These are phyloP conservation scores for Drosophila meridionalis DNA, from an alignment of 2,888 invertebrate species.

Conservation along the genomic window DNA sequence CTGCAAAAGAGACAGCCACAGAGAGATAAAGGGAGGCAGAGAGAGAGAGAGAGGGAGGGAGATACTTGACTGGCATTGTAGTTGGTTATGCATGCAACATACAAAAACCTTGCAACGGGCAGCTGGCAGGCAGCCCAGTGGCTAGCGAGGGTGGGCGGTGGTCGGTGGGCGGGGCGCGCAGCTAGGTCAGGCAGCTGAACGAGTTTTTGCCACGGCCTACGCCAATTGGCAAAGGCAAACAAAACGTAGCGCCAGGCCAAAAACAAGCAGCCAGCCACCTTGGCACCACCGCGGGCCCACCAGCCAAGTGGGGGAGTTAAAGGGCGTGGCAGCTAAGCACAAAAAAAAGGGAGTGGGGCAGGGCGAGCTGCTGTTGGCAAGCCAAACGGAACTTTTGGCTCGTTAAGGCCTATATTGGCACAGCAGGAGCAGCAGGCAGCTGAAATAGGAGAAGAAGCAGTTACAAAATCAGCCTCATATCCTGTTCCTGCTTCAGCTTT, in stretches of 20 bases:
- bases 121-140: conserved; percentile 57
- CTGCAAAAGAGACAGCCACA: conserved; percentile 8
- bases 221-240: conserved; percentile 72
- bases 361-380: conserved; percentile 54
- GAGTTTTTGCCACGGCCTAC: conserved; percentile 55
- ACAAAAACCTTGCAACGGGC: conserved; percentile 45
- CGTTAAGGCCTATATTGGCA: conserved; percentile 64
- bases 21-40: neutral
- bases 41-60: neutral
- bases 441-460: neutral
- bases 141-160: neutral
- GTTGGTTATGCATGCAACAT: conserved; percentile 46
- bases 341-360: neutral
- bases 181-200: conserved; percentile 16
- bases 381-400: conserved; percentile 69
- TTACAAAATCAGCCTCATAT: conserved; percentile 9
- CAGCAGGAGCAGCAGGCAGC: conserved; percentile 14
- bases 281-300: conserved; percentile 45
- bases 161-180: neutral
- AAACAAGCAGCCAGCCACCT: conserved; percentile 37
- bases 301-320: neutral
- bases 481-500: neutral
- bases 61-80: conserved; percentile 33
- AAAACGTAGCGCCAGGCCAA: conserved; percentile 37
- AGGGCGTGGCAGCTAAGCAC: conserved; percentile 32